Evolutionary conservation across 1,140 invertebrate genomes (phyloP).

Genomic region (Drosophila melanogaster): DNA sequence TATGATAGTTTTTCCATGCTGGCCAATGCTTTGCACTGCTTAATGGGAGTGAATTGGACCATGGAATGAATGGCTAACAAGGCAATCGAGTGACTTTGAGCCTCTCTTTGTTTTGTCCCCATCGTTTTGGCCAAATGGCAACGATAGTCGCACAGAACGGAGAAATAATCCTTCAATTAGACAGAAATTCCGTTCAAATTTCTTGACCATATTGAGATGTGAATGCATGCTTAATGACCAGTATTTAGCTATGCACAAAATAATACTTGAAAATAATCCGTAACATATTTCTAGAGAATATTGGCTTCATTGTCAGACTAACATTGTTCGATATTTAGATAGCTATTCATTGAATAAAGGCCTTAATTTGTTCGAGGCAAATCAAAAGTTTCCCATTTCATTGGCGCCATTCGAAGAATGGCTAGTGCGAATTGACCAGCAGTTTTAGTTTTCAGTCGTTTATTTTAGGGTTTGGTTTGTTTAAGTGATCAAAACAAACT

Average conservation of each 20-base stretch:
- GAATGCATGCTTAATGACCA: no score
- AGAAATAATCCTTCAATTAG: no score
- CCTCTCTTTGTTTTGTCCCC: background rate
- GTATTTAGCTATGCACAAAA: no score
- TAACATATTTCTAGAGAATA: no score
- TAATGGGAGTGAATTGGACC: background rate
- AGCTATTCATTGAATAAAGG: background rate
- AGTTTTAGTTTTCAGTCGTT: background rate
- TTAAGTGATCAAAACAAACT: slow-evolving; percentile 18
- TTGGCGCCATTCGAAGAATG: background rate
- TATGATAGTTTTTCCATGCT: slow-evolving; percentile 3
- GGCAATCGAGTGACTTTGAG: background rate
- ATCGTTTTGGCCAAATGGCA: no score
- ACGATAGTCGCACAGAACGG: no score
- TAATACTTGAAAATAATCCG: no score
- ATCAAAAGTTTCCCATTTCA: background rate
- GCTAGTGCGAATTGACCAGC: background rate
- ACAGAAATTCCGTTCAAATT: no score
- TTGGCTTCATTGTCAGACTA: no score
- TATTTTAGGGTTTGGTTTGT: slow-evolving; percentile 4
- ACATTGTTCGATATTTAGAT: no score
- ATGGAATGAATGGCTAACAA: background rate
- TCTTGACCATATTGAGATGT: no score
- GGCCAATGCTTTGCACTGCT: background rate
- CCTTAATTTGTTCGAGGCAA: background rate